These are phyloP conservation scores for Petrocephalus sullivani DNA, from an alignment of 2,797 vertebrate species.

Conservation along the genomic window DNA sequence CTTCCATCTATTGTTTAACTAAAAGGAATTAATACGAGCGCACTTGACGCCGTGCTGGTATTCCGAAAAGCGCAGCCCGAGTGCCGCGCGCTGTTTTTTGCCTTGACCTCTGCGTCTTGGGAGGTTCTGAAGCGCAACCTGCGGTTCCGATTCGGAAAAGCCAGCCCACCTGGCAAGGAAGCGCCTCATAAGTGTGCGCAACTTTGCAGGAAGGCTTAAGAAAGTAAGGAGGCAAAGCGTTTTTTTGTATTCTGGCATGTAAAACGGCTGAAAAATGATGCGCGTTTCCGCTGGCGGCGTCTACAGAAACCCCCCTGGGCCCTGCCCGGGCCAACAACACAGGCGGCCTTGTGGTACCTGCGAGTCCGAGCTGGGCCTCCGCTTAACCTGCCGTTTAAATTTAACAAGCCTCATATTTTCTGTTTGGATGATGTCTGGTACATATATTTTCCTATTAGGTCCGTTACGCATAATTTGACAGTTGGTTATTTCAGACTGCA, in stretches of 20 bases:
- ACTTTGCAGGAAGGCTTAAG: slow-evolving; percentile 56
- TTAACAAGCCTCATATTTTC: neutral
- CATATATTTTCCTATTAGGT: neutral
- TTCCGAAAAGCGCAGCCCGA: slow-evolving; percentile 50
- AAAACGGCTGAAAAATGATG: slow-evolving; percentile 63
- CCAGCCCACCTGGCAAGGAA: slow-evolving; percentile 71
- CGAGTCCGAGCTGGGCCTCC: neutral
- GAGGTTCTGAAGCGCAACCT: slow-evolving; percentile 51
- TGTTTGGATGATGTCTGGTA: neutral
- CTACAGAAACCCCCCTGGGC: slow-evolving; percentile 49
- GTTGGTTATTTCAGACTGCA: neutral
- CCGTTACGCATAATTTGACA: neutral
- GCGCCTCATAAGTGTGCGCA: slow-evolving; percentile 54
- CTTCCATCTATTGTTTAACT: slow-evolving; percentile 54
- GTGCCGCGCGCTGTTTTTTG: slow-evolving; percentile 55
- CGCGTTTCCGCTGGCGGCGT: slow-evolving; percentile 59
- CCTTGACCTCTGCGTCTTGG: slow-evolving; percentile 47
- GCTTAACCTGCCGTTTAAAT: slow-evolving; percentile 14
- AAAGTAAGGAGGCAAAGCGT: slow-evolving; percentile 33
- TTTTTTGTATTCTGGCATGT: slow-evolving; percentile 52
- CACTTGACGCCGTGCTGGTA: slow-evolving; percentile 27
- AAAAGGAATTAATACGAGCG: slow-evolving; percentile 34
- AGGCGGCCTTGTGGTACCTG: slow-evolving; percentile 21
- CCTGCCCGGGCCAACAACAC: slow-evolving; percentile 6
- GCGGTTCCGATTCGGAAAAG: slow-evolving; percentile 69